Conservation (phyloP, 2,888 invertebrate genomes). For the Trachelus stipa region DNA sequence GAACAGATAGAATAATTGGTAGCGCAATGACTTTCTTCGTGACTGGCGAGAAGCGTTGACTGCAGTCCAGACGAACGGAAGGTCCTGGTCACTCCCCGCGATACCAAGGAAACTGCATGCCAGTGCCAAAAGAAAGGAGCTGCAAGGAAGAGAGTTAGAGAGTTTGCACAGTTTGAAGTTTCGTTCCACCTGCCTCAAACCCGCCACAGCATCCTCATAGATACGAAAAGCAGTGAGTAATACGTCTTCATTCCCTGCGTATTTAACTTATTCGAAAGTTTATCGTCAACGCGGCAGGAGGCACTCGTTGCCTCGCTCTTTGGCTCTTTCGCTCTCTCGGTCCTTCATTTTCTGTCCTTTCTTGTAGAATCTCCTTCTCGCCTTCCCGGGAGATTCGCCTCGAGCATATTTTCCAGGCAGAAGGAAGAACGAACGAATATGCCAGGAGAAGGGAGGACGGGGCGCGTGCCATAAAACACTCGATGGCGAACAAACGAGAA, state of each 20-base stretch:
- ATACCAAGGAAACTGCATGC: not conserved
- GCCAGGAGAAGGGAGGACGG: not conserved
- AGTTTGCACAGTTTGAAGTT: slow-evolving; percentile 9
- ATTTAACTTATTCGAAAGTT: slow-evolving; percentile 63
- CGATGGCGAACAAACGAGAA: slow-evolving; percentile 2
- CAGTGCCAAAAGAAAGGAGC: not conserved
- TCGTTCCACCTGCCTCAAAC: not conserved
- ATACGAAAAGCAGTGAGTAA: slow-evolving; percentile 40
- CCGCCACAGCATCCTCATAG: slow-evolving; percentile 14
- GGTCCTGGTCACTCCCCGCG: not conserved
- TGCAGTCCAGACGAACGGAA: not conserved
- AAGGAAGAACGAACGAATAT: too few species aligned
- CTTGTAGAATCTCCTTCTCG: too few species aligned
- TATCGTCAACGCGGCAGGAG: slow-evolving; percentile 58
- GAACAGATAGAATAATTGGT: too few species aligned
- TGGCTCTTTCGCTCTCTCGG: not conserved
- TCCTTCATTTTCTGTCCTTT: slow-evolving; percentile 15
- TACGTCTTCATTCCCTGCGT: slow-evolving; percentile 55
- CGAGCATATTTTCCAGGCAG: too few species aligned
- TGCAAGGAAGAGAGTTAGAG: slow-evolving; percentile 8
- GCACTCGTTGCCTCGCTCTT: slow-evolving; percentile 31
- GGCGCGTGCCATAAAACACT: slow-evolving; percentile 9
- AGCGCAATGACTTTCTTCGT: too few species aligned
- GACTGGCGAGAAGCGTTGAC: too few species aligned
- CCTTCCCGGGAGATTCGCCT: too few species aligned